These are phyloP conservation scores for Scophthalmus maximus DNA, from an alignment of 2,113 vertebrate species.

Conservation along the genomic window DNA sequence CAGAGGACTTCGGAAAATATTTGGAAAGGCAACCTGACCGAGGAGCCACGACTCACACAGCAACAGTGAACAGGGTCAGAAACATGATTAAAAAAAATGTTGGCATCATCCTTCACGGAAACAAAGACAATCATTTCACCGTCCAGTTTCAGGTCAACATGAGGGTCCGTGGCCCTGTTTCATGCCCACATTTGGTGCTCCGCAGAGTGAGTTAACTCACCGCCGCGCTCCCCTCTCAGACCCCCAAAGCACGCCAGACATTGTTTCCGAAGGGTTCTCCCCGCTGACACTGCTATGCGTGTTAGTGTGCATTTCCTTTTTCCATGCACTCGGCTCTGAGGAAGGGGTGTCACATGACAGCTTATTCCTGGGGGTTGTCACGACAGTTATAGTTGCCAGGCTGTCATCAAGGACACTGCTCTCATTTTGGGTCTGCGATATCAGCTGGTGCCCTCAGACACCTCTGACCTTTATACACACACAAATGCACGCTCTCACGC, in stretches of 20 bases:
- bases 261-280: constrained; percentile 72
- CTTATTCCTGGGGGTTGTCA: constrained; percentile 69
- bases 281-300: constrained; percentile 55
- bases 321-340: constrained; percentile 54
- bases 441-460: constrained; percentile 49
- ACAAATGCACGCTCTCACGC: neutral
- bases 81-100: neutral
- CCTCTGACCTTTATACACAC: constrained; percentile 50
- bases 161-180: neutral
- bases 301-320: constrained; percentile 53
- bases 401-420: constrained; percentile 66
- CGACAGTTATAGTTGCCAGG: constrained; percentile 67
- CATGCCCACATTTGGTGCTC: constrained; percentile 34
- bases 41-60: neutral
- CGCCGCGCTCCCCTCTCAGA: constrained; percentile 31
- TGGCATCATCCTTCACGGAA: neutral
- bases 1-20: constrained; percentile 15
- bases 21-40: constrained; percentile 14
- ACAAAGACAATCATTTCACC: neutral
- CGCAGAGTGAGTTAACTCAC: constrained; percentile 15
- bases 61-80: neutral
- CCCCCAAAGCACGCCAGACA: constrained; percentile 49
- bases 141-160: neutral
- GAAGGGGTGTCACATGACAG: constrained; percentile 61
- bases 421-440: constrained; percentile 51